Evolutionary conservation across 2,113 vertebrate genomes (phyloP).

Genomic region (Gadus chalcogrammus): DNA sequence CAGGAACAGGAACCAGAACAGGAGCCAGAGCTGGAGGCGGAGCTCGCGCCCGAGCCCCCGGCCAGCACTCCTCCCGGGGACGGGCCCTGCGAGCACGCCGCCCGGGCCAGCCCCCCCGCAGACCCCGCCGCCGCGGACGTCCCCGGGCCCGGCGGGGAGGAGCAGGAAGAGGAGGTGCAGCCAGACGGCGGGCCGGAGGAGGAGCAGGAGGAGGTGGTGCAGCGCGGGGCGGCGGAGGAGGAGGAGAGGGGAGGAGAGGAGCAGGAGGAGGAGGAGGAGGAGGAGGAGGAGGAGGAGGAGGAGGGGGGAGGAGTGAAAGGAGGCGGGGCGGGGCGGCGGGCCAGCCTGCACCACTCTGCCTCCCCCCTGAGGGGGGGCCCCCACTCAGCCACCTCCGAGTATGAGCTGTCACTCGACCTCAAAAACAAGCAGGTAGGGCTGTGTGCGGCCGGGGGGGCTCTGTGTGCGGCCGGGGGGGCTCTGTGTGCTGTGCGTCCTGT

Average conservation of each 20-base stretch:
- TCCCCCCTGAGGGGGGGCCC: conserved; percentile 91
- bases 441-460: conserved; percentile 20
- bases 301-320: conserved; percentile 75
- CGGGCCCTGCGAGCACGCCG: conserved; percentile 1
- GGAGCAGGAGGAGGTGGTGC: conserved; percentile 28
- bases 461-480: conserved; percentile 30
- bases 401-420: conserved; percentile 98
- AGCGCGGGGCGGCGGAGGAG: conserved; percentile 24
- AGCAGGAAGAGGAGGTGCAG: conserved; percentile 7
- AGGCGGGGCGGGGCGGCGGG: conserved; percentile 80
- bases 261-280: conserved; percentile 9
- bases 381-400: conserved; percentile 84
- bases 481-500: conserved; percentile 52
- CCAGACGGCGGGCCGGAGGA: conserved; percentile 33
- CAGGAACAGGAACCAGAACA: conserved; percentile 1
- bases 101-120: no score
- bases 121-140: conserved; percentile 31
- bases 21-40: neutral
- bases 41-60: neutral
- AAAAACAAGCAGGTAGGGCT: conserved; percentile 99
- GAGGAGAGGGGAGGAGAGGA: conserved; percentile 39
- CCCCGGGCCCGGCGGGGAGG: conserved; percentile 33
- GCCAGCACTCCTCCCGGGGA: neutral
- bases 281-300: conserved; percentile 69
- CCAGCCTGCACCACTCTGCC: conserved; percentile 86